Conservation (phyloP, 92 coral and sea anemone species). For the Epizoanthus rinbou region DNA sequence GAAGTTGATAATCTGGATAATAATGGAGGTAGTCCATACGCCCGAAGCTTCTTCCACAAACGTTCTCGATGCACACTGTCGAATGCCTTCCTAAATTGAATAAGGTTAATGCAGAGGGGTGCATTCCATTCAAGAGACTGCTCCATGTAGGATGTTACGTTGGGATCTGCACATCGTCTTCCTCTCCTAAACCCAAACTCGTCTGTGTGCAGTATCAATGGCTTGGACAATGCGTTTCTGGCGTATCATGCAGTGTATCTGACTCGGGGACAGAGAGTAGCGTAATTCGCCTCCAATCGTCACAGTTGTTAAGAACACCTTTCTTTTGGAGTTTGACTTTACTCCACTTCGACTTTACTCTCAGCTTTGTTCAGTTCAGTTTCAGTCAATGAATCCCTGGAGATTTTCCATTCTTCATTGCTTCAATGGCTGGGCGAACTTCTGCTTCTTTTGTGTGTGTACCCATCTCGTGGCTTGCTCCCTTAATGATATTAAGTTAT, state of each 20-base stretch:
- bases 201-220: no score
- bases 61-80: no score
- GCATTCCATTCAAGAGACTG: no score
- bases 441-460: not conserved
- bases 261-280: constrained; percentile 1
- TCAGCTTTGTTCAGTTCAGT: not conserved
- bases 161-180: no score
- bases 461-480: not conserved
- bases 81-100: no score
- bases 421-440: not conserved
- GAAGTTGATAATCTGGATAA: no score
- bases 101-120: no score
- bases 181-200: no score
- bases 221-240: not conserved
- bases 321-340: not conserved
- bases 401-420: not conserved
- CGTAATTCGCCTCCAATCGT: not conserved
- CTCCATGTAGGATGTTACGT: no score
- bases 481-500: not conserved
- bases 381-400: not conserved
- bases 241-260: not conserved
- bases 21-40: no score
- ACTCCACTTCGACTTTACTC: not conserved
- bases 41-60: no score
- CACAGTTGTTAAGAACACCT: not conserved